Evolutionary conservation across 2,888 invertebrate genomes (phyloP), one percentile per base, ranked within the genome.

Genomic region (Digitonthophagus gazella): DNA sequence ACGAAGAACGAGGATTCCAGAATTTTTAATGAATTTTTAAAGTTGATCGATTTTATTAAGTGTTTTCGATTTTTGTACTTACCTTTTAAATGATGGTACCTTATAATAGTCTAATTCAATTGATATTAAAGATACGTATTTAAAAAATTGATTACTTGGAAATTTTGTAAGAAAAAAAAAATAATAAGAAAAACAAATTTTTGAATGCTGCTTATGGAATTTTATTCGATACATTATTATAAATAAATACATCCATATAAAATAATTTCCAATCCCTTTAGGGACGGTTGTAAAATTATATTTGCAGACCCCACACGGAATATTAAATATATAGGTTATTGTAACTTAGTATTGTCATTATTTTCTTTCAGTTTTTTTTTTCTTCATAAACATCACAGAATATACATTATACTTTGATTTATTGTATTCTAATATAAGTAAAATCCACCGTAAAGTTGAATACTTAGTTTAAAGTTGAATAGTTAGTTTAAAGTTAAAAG

Each of bases 371-470:
- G 73, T 76, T 76, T 69, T 54, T 58, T 58, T 58, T 74, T 76
- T 77, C n/a, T n/a, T n/a, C n/a, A n/a, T n/a, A n/a, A 72, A 58
- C 78, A 79, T 79, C 79, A 79, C 78, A 79, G 78, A 78, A 20
- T 61, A 76, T 75, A 73, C 70, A 72, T 73, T 71, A 71, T 22
- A 15, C 54, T 15, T 64, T 64, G 28, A 44, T 64, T 64, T 64
- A 18, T 44, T 44, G 28, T 44, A 44, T 44, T 44, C 28, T 44
- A 44, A 11, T 2, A 8, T 8, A 11, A 11, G 28, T 44, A 11
- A 44, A 44, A 44, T 44, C 28, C 28, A 11, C 11, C 28, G 8
- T 44, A 11, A 11, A 44, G 11, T 8, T 44, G 28, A 44, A 6
- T 3, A 8, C 6, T 22, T 22, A 6, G 6, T 22, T 22, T 22